Evolutionary conservation across 2,888 invertebrate genomes (phyloP).

Genomic region (Gisinianus flammeolus): DNA sequence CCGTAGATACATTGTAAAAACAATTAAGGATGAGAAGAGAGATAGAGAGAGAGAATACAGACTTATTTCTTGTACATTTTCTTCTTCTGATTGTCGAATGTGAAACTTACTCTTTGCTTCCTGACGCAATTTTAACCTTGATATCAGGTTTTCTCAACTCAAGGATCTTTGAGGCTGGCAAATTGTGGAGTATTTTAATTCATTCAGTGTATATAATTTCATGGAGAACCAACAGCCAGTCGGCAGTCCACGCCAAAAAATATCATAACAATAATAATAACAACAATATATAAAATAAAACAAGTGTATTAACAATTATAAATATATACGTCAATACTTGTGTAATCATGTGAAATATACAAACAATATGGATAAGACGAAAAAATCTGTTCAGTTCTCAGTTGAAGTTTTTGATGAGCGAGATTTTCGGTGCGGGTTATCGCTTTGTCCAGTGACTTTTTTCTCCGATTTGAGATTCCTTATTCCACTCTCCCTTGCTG

Average conservation of each 20-base stretch:
- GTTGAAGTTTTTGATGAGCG: constrained; percentile 38
- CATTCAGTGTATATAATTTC: neutral
- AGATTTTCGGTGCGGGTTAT: constrained; percentile 28
- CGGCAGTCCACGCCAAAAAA: neutral
- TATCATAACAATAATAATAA: neutral
- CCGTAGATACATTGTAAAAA: too few species aligned
- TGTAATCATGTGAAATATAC: neutral
- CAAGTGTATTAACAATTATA: neutral
- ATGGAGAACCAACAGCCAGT: neutral
- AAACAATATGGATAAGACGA: constrained; percentile 19
- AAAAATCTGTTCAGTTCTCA: constrained; percentile 36
- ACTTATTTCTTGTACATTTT: too few species aligned
- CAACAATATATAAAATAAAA: neutral
- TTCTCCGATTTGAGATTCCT: constrained; percentile 35
- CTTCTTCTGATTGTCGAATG: too few species aligned
- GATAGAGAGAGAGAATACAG: too few species aligned
- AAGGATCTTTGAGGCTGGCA: constrained; percentile 24
- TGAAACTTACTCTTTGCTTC: constrained; percentile 26
- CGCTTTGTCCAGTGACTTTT: neutral
- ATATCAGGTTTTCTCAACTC: constrained; percentile 36
- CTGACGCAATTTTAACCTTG: constrained; percentile 39
- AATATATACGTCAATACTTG: neutral
- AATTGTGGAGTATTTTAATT: neutral
- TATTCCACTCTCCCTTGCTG: constrained; percentile 7
- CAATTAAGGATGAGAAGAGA: too few species aligned